Base-by-base conservation (phyloP, 1,140 invertebrate genomes). In the Arctopsyche grandis region DNA sequence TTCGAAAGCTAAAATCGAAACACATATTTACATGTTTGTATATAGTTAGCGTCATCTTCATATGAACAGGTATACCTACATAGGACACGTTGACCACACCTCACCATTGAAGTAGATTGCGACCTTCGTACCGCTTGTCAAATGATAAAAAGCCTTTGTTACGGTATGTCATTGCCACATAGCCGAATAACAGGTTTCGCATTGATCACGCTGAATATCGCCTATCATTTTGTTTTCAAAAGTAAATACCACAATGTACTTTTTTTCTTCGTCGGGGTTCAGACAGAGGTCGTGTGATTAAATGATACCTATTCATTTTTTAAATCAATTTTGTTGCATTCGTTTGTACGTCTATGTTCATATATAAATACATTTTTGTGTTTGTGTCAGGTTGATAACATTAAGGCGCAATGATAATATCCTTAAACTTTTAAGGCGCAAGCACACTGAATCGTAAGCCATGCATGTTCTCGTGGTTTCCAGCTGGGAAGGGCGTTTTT, bases 131-230 rank as follows among this genome's bases (percentile, higher is more conserved):
- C 63, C 63, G 63, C 21, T 66, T 66, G 63, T 26, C 63, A 24
- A 66, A 26, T 22, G 24, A 12, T 24, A 66, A 66, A 66, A 66
- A n/a, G 12, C 63, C 24, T 66, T 66, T 66, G 63, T 66, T 66
- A 66, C 63, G 63, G 63, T 66, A 66, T 66, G 63, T 66, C 22
- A 66, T 66, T 66, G 63, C 63, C 63, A 66, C 63, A 66, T 66
- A 66, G 63, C 22, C 16, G 21, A 66, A 66, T 26, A 66, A 66
- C 63, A 66, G 63, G 63, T 66, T 66, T 26, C 63, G 19, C 22
- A 66, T 66, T 29, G 21, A 29, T 66, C 24, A 24, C 5, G 26
- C 24, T 26, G 63, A 66, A 52, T 14, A 14, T 14, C 16, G 16
- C 48, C 12, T 66, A 66, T 26, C 9, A 9, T 66, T 26, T 66